Evolutionary conservation across 92 coral and sea anemone genomes (phyloP).

Genomic region (Bergia sp.): DNA sequence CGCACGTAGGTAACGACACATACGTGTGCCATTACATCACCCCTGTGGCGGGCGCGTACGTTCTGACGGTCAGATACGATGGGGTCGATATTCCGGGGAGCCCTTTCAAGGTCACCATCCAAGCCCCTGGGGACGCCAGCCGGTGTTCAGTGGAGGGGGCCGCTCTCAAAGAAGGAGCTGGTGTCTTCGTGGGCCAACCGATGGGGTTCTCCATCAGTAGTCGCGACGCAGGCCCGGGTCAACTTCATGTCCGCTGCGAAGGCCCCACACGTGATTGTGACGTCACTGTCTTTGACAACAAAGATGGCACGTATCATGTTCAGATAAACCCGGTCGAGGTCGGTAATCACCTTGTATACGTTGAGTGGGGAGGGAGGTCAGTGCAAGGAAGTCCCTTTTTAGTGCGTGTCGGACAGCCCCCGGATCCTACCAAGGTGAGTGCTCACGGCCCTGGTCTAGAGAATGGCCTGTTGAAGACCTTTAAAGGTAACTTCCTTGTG

Average conservation of each 20-base stretch:
- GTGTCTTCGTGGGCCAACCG: constrained; percentile 75
- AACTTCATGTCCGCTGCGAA: constrained; percentile 87
- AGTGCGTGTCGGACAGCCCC: constrained; percentile 90
- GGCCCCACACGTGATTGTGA: constrained; percentile 96
- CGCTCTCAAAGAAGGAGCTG: constrained; percentile 60
- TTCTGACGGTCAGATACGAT: constrained; percentile 79
- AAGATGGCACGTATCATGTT: constrained; percentile 87
- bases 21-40: constrained; percentile 88
- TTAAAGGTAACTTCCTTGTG: constrained; percentile 92
- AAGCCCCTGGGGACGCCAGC: constrained; percentile 60
- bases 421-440: constrained; percentile 56
- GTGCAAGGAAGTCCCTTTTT: constrained; percentile 96
- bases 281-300: constrained; percentile 89
- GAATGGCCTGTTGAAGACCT: constrained; percentile 75
- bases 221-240: constrained; percentile 90
- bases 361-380: constrained; percentile 91
- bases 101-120: constrained; percentile 89
- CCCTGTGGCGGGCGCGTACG: constrained; percentile 87
- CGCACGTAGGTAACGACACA: constrained; percentile 66
- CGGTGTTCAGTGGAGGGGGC: constrained; percentile 59
- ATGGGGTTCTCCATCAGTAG: constrained; percentile 86
- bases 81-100: constrained; percentile 84
- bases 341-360: constrained; percentile 86
- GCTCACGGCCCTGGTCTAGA: constrained; percentile 86
- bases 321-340: constrained; percentile 89